Evolutionary conservation across 2,113 vertebrate genomes (phyloP), one percentile per base, ranked within the genome.

Genomic region (Bothrops jararaca): DNA sequence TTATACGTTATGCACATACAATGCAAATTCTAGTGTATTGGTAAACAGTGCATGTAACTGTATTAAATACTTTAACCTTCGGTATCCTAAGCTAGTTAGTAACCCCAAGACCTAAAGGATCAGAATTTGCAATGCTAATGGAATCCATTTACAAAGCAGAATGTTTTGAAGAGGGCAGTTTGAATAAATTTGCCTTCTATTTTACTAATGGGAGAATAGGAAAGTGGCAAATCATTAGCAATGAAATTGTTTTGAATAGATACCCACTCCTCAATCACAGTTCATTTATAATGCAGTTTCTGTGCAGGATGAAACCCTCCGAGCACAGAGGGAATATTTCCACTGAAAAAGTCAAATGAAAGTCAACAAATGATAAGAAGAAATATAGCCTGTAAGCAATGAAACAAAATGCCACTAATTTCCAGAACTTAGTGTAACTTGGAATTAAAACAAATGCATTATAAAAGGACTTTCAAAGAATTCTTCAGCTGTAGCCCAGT

Each of bases 91-190:
- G 34, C 34, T 80, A 39, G 34, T 80, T 80, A 80, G 34, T 39
- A 80, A 80, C 69, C 15, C 69, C 34, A 1, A 9, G 5, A 42
- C 89, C 91, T 91, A 89, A 0, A 86, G 48, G 3, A 3, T 4
- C 64, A 93, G 86, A 89, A 2, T 24, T 0, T 74, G 39, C 48
- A 54, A 91, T 60, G 93, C 6, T 0, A 0, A 12, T 26, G 0
- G 42, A 54, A 2, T 0, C 64, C 52, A 48, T 74, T 48, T 6
- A 60, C 45, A 34, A 39, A 92, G 86, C 34, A 86, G 64, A 91
- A 90, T 58, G 9, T 86, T 89, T 92, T 89, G 85, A 93, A 93
- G 50, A 45, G 69, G 60, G 89, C 85, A 24, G 86, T 64, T 48
- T 91, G 89, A 69, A 93, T 91, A 89, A 24, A 18, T 88, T 80